Conservation (phyloP, 2,797 vertebrate species). For the Streptopelia turtur region DNA sequence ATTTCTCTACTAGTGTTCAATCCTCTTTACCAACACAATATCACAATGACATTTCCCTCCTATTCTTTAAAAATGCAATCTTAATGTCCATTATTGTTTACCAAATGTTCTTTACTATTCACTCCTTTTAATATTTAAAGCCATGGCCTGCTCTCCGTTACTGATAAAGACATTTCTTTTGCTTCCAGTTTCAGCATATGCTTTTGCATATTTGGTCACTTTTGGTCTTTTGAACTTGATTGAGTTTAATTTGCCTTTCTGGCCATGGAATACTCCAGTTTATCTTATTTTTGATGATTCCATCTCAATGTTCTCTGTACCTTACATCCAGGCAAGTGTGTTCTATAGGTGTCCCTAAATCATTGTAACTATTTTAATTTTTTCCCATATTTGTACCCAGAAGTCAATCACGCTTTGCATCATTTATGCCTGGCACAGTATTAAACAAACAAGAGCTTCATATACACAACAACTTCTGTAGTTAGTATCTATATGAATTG, state of each 20-base stretch:
- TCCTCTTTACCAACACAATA: not conserved
- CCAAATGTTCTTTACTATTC: not conserved
- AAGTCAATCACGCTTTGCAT: not conserved
- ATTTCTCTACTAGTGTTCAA: not conserved
- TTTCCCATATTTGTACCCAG: not conserved
- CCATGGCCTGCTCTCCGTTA: not conserved
- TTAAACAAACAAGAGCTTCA: not conserved
- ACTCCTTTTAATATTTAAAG: not conserved
- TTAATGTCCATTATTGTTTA: not conserved
- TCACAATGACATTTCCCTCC: not conserved
- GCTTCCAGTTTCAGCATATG: not conserved
- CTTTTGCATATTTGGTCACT: not conserved
- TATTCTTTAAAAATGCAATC: not conserved
- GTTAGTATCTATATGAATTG: not conserved
- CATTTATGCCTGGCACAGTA: not conserved
- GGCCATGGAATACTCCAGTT: not conserved
- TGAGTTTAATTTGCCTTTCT: not conserved
- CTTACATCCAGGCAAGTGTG: not conserved
- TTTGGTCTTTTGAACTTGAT: not conserved
- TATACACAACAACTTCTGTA: not conserved
- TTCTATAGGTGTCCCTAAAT: not conserved
- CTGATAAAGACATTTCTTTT: not conserved
- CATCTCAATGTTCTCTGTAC: not conserved
- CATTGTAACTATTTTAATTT: not conserved
- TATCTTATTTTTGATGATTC: not conserved